A percentile compares a stretch with the other conserved stretches of the same genome.
Evolutionary conservation across 2,113 vertebrate species (phyloP).

Genomic region (Anhinga anhinga): DNA sequence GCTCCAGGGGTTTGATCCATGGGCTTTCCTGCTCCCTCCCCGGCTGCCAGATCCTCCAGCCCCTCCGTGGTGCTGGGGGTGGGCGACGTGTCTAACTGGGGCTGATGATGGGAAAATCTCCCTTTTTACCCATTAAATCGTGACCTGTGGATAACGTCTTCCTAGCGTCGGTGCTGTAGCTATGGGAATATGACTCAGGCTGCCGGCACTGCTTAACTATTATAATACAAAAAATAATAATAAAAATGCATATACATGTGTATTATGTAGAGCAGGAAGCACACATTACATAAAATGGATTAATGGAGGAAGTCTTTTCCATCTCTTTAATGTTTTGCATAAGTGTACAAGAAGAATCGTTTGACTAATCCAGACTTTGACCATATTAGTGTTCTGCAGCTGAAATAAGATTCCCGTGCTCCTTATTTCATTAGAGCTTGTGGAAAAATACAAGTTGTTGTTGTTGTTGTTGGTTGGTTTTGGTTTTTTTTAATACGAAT

Average conservation of each 20-base stretch:
- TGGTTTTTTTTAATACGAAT: neutral
- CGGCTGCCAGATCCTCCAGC: neutral
- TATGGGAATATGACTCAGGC: neutral
- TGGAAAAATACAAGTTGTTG: constrained; percentile 9
- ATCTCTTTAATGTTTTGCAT: constrained; percentile 56
- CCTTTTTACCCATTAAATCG: neutral
- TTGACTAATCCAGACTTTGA: constrained; percentile 55
- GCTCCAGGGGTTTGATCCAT: neutral
- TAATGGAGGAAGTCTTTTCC: constrained; percentile 52
- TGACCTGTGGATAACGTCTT: neutral
- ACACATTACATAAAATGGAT: constrained; percentile 37
- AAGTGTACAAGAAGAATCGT: constrained; percentile 45
- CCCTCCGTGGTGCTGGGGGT: fast-evolving
- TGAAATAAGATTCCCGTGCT: constrained; percentile 42
- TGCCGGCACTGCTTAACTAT: neutral
- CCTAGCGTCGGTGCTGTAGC: neutral
- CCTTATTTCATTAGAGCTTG: constrained; percentile 29
- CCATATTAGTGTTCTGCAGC: constrained; percentile 43
- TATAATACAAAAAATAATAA: neutral
- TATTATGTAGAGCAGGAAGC: constrained; percentile 36
- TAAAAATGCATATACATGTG: neutral
- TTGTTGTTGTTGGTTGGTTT: neutral
- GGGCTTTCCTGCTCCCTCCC: neutral
- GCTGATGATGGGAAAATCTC: neutral
- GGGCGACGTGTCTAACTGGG: neutral